Conservation (phyloP, 2,888 invertebrate genomes). For the Cephus spinipes region DNA sequence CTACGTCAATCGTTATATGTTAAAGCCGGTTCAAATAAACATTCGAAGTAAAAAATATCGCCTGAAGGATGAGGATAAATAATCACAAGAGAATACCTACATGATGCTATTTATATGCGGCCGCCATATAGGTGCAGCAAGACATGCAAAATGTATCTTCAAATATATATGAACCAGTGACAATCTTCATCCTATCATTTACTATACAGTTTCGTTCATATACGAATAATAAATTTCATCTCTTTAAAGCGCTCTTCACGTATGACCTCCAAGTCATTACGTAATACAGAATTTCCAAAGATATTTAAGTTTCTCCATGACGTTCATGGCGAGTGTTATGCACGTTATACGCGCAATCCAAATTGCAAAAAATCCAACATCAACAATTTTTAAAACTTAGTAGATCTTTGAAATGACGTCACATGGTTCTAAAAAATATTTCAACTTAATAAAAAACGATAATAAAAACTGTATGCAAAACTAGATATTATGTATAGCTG, state of each 20-base stretch:
- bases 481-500: background rate
- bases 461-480: background rate
- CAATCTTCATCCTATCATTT: background rate
- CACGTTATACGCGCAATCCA: background rate
- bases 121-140: background rate
- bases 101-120: background rate
- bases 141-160: background rate
- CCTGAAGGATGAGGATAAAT: background rate
- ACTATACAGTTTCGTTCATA: background rate
- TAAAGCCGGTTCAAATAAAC: background rate
- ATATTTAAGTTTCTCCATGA: background rate
- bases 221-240: background rate
- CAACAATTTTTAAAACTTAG: background rate
- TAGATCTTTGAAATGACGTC: background rate
- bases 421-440: background rate
- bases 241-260: background rate
- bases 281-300: background rate
- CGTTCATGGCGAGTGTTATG: background rate
- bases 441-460: background rate
- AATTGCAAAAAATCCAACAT: background rate
- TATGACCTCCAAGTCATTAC: background rate
- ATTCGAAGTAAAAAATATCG: background rate
- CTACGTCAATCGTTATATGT: background rate
- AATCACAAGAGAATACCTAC: background rate
- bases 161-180: background rate